phyloP scores from a whole-genome alignment of 92 coral and sea anemone species.

The Meandrina meandrites region DNA sequence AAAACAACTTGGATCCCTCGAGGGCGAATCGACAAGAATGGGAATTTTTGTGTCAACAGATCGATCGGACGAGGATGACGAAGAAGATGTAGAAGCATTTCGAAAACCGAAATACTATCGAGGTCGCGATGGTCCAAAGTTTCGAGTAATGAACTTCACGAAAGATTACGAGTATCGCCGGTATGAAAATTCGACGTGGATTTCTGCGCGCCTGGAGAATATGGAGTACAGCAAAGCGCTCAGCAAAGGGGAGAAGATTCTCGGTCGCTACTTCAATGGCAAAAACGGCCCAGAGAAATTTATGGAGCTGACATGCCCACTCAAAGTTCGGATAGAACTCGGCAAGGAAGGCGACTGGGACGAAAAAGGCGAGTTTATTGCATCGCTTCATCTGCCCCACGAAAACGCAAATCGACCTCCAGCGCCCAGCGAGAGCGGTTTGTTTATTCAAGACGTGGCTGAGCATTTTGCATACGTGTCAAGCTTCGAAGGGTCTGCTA shows the following conservation, averaged over 20 bases:
- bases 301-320: constrained; percentile 75
- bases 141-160: constrained; percentile 71
- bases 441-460: constrained; percentile 76
- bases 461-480: constrained; percentile 76
- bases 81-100: constrained; percentile 48
- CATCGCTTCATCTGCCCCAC: constrained; percentile 79
- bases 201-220: constrained; percentile 63
- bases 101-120: constrained; percentile 77
- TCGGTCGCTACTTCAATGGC: constrained; percentile 74
- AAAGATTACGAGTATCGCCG: constrained; percentile 77
- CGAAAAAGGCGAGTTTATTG: constrained; percentile 58
- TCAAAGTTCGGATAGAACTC: constrained; percentile 57
- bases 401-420: constrained; percentile 73
- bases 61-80: constrained; percentile 50
- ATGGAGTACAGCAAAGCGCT: constrained; percentile 55
- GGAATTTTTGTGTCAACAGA: constrained; percentile 52
- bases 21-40: constrained; percentile 23
- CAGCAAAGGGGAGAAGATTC: constrained; percentile 62
- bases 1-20: background rate
- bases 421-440: constrained; percentile 61
- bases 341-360: constrained; percentile 43
- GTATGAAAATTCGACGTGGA: constrained; percentile 80
- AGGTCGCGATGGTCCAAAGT: constrained; percentile 83
- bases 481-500: constrained; percentile 67
- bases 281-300: constrained; percentile 78